Base-by-base conservation (phyloP, 1,140 invertebrate species). In the Prorops nasuta region DNA sequence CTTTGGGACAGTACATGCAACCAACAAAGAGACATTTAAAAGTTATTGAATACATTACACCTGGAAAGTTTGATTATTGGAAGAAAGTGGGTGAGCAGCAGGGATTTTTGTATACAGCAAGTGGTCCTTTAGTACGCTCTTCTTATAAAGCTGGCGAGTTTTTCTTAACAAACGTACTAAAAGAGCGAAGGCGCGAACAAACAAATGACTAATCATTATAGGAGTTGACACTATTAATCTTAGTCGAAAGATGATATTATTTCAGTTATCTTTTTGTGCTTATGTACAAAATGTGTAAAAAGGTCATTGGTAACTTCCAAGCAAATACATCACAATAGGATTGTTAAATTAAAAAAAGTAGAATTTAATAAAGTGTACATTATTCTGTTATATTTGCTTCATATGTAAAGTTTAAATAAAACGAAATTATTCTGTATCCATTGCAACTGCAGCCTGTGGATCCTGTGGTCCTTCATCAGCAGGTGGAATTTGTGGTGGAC, bases 1-100 rank as follows among this genome's bases (percentile, higher is more conserved):
- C 98, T 1, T 77, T 99, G 6, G 98, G 98, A 0, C 98, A 99
- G 72, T 99, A 99, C 72, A 99, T 99, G 95, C 97, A 99, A 72
- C 96, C 97, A 1, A 98, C 96, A 2, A 98, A 97, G 69, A 81
- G 87, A 40, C 97, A 99, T 79, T 78, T 98, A 3, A 95, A 94
- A 80, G 94, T 98, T 0, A 88, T 91, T 40, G 96, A 99, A 74
- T 99, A 98, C 78, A 89, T 99, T 0, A 97, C 94, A 1, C 96
- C 96, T 0, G 90, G 91, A 54, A 98, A 96, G 76, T 99, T 94
- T 72, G 84, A 92, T 62, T 76, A 89, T 49, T 99, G 95, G 96
- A 89, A 97, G 77, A 78, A 84, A 20, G 68, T 86, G 3, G 97
- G 97, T 0, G 83, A 88, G 48, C 76, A 90, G 66, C 68, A 98